These are phyloP conservation scores for Amblyopsis hoosieri DNA, from an alignment of 2,797 vertebrate genomes.

Conservation along the genomic window DNA sequence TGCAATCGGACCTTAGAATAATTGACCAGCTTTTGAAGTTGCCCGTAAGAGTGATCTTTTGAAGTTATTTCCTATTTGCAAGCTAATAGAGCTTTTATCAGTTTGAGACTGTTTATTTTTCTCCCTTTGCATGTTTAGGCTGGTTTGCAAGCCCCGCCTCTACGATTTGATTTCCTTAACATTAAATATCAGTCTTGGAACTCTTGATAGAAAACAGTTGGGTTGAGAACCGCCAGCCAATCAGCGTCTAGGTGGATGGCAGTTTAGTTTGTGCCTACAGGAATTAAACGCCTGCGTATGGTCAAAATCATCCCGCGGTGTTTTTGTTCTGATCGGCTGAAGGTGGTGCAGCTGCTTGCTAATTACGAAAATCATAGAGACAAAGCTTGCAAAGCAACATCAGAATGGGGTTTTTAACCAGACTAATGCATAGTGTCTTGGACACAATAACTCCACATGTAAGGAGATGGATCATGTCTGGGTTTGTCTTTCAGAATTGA, in stretches of 20 bases:
- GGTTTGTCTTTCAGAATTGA: constrained; percentile 17
- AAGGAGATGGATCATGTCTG: constrained; percentile 13
- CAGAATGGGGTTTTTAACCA: too few relatives aligned
- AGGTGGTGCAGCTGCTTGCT: too few relatives aligned
- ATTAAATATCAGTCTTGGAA: background rate
- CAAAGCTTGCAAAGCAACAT: too few relatives aligned
- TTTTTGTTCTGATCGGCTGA: too few relatives aligned
- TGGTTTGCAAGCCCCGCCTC: constrained; percentile 14
- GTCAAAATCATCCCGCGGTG: too few relatives aligned
- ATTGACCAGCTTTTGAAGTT: background rate
- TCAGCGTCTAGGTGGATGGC: too few relatives aligned
- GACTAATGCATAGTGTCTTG: background rate
- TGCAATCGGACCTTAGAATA: background rate
- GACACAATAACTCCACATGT: constrained; percentile 5
- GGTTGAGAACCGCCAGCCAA: too few relatives aligned
- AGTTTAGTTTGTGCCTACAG: too few relatives aligned
- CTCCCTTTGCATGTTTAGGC: constrained; percentile 36
- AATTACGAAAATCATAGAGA: too few relatives aligned
- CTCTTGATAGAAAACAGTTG: too few relatives aligned
- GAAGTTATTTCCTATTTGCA: constrained; percentile 43
- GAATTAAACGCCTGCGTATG: too few relatives aligned
- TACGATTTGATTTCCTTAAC: constrained; percentile 14
- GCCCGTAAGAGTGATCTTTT: background rate
- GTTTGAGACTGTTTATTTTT: too few relatives aligned
- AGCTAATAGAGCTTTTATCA: constrained; percentile 29